Evolutionary conservation across 2,797 vertebrate species (phyloP).

Genomic region (Poecile montanus): DNA sequence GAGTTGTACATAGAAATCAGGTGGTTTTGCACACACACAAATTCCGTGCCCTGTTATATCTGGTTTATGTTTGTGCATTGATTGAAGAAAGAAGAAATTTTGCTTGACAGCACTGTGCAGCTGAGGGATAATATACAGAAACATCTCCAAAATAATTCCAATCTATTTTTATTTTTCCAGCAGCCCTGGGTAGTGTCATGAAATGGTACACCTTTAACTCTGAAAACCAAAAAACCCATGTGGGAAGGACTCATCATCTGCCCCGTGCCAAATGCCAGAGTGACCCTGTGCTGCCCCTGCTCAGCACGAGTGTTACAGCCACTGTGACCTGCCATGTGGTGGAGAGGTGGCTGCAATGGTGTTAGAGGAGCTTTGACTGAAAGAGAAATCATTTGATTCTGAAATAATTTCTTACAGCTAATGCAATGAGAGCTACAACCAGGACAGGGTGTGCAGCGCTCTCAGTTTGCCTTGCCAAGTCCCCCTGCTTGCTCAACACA

Average conservation of each 20-base stretch:
- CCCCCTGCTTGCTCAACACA: neutral
- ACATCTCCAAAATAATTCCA: conserved; percentile 14
- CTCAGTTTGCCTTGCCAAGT: neutral
- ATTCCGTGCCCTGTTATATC: neutral
- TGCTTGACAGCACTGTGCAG: conserved; percentile 16
- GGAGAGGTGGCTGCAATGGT: neutral
- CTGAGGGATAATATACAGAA: conserved; percentile 36
- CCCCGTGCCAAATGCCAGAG: fast-evolving
- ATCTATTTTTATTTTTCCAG: conserved; percentile 40
- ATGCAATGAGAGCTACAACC: neutral
- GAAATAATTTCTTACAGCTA: neutral
- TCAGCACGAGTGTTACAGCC: neutral
- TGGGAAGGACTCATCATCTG: fast-evolving
- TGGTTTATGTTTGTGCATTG: conserved; percentile 9
- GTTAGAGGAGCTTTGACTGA: neutral
- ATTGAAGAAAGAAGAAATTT: conserved; percentile 24
- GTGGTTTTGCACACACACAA: neutral
- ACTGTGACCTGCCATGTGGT: fast-evolving
- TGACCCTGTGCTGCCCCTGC: neutral
- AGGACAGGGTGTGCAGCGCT: fast-evolving
- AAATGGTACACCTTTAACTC: neutral
- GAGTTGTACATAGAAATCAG: neutral
- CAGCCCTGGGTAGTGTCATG: conserved; percentile 1
- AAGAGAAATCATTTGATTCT: neutral
- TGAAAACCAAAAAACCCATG: neutral